A percentile compares a stretch with the other conserved stretches of the same genome.
phyloP scores from a whole-genome alignment of 2,797 vertebrate species.

The Melanotaenia maccullochi region DNA sequence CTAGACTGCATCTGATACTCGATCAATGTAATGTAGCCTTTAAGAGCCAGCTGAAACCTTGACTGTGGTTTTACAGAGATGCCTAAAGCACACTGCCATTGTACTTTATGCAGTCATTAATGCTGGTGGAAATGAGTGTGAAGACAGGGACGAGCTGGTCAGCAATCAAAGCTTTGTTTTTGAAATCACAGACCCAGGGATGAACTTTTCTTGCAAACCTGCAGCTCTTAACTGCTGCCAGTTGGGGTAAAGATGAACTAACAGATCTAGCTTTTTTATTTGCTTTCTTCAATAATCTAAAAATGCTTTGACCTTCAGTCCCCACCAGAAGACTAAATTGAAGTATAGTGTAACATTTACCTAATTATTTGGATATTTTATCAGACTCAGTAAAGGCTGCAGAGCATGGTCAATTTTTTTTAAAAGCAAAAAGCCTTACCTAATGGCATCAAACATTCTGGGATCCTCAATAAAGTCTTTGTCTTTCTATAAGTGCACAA shows the following conservation, averaged over 20 bases:
- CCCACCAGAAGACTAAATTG: background rate
- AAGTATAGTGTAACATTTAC: background rate
- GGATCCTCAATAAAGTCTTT: background rate
- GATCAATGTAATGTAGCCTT: constrained; percentile 50
- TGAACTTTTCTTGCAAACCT: constrained; percentile 3
- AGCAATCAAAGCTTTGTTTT: constrained; percentile 42
- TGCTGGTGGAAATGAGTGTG: constrained; percentile 34
- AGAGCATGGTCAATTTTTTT: background rate
- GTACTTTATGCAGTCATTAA: constrained; percentile 33
- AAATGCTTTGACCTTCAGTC: background rate
- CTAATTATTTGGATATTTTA: background rate
- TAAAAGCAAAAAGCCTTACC: background rate
- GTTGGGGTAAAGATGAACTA: constrained; percentile 9
- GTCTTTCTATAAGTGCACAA: background rate
- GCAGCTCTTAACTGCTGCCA: constrained; percentile 25
- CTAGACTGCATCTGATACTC: constrained; percentile 55
- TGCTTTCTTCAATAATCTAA: constrained; percentile 1
- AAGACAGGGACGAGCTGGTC: constrained; percentile 15
- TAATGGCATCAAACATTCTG: background rate
- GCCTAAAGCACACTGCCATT: constrained; percentile 19
- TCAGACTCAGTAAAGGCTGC: background rate
- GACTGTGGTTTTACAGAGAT: constrained; percentile 22
- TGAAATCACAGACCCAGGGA: constrained; percentile 37
- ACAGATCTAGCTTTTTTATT: background rate
- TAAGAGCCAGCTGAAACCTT: constrained; percentile 25